Evolutionary conservation across 2,797 vertebrate species (phyloP), one percentile per base, ranked within the genome.

Genomic region (Myripristis murdjan): DNA sequence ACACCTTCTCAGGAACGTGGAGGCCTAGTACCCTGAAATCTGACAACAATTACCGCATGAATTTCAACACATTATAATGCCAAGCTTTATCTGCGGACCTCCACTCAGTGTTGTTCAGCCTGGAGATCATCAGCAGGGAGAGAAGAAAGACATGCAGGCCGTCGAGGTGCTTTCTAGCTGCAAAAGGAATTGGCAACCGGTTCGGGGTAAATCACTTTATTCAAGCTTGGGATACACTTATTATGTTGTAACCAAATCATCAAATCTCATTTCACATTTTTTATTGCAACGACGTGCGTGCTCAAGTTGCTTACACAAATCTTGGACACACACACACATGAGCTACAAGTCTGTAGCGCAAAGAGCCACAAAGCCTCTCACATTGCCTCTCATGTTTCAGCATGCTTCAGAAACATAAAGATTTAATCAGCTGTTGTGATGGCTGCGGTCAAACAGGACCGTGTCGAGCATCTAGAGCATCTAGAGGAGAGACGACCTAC

Each of bases 11-110:
- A 70, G 79, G 86, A 91, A 89, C 64, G 67, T 76, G 57, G 78
- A 80, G 81, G 78, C 86, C 73, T 80, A 58, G 74, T 86, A 69
- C 72, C 66, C 86, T 60, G 54, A 90, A 88, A 83, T 91, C 90
- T 93, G 92, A 92, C 89, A 91, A 78, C 74, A 91, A 93, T 93
- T 92, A 92, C 80, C 37, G 44, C 71, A 79, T 80, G 83, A 79
- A 90, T 85, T 88, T 87, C 54, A 70, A 54, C 69, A 68, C 64
- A 86, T 88, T 81, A 85, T 78, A 85, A 85, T 62, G 81, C 81
- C 85, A 89, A 83, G 84, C 72, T 88, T 75, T 68, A 79, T 83
- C 66, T 74, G 62, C 60, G 63, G 57, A 73, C 81, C 58, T 85
- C 49, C 63, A 63, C 79, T 87, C 65, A 55, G 5, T 63, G 14